phyloP scores from a whole-genome alignment of 2,888 invertebrate genomes.

The Fragum fragum region DNA sequence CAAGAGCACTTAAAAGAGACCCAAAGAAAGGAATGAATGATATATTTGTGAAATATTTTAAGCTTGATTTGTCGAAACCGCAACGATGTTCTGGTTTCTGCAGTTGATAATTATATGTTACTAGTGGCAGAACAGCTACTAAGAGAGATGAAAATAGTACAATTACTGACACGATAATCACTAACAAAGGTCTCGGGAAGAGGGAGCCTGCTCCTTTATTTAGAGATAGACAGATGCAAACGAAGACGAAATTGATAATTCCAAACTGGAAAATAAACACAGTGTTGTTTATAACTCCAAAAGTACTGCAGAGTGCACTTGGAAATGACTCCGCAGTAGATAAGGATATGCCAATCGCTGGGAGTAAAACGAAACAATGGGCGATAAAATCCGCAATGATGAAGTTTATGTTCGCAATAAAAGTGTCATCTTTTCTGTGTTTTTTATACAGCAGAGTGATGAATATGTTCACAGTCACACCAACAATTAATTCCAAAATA shows the following conservation, averaged over 20 bases:
- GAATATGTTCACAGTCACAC: not conserved
- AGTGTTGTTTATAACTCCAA: constrained; percentile 1
- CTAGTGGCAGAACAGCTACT: not conserved
- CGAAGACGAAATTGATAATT: not conserved
- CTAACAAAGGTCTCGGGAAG: not conserved
- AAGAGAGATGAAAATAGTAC: not conserved
- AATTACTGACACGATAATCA: not conserved
- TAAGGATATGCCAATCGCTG: not conserved
- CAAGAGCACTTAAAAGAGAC: not conserved
- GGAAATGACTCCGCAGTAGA: not conserved
- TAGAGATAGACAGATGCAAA: not conserved
- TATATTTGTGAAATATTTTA: not conserved
- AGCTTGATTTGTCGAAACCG: not conserved
- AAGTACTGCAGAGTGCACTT: not conserved
- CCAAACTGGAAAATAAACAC: constrained; percentile 4
- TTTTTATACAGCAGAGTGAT: not conserved
- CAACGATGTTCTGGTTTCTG: not conserved
- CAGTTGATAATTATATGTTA: not conserved
- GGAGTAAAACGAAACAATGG: not conserved
- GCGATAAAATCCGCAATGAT: not conserved
- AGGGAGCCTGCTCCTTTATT: not conserved
- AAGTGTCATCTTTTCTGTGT: constrained; percentile 2
- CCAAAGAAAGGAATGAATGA: not conserved
- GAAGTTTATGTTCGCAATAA: not conserved
- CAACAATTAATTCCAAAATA: not conserved